Base-by-base conservation (phyloP, 2,797 vertebrate species). In the Toxotes lorentzi region DNA sequence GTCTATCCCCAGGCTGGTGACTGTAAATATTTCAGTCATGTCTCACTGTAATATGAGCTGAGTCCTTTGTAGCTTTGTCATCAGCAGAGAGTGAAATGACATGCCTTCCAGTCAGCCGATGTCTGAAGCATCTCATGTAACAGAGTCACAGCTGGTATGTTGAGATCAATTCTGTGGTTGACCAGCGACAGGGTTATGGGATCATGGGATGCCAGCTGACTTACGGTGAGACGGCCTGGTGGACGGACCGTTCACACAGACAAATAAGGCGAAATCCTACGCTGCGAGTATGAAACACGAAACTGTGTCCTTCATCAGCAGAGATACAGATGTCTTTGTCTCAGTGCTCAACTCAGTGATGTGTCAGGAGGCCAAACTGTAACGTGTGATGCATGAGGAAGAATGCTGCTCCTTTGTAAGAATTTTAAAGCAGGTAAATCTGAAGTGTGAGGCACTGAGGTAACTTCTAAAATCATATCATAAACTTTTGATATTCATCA, bases 11-110 rank as follows among this genome's bases (percentile, higher is more conserved):
- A 69, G 84, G 67, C 78, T 53, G 78, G 43, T 81, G 74, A 80
- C 87, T 76, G 86, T 88, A 89, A 90, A 92, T 90, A 88, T 88
- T 85, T 87, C 75, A 76, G 59, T 53, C 67, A 59, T 84, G 84
- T 88, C 83, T 90, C 84, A 82, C 73, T 85, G 92, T 89, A 81
- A 93, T 11, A 38, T 19, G 87, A 94, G 78, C 81, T 10, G 68
- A 51, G 60, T 70, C 76, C 73, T 88, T 78, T 88, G 87, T 73
- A 56, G 74, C 56, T 62, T 75, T 86, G 82, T 86, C 81, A 82
- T 12, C 38, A 62, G 67, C 41, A 54, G 79, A 81, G 74, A 84
- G 78, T 78, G 88, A 87, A 63, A 69, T 47, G 70, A 75, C 73
- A 53, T 40, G 82, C 76, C 82, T 87, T 88, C 75, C 89, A 85